Conservation (phyloP, 2,113 vertebrate species). For the Hemiscyllium ocellatum region DNA sequence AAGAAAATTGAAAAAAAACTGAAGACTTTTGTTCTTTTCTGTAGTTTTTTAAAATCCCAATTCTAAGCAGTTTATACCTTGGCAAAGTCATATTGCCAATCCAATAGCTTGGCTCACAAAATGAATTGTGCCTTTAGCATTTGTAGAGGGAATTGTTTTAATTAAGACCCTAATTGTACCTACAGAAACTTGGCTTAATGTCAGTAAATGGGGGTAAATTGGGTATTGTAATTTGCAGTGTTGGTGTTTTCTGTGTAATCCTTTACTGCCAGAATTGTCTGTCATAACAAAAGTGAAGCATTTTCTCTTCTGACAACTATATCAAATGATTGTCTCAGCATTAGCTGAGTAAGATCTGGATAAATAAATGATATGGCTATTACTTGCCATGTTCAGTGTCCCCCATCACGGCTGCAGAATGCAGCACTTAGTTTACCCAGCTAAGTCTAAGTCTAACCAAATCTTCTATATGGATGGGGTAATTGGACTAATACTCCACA, state of each 20-base stretch:
- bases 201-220: neutral
- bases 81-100: neutral
- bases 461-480: neutral
- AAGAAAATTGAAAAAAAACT: neutral
- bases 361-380: neutral
- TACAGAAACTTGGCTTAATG: neutral
- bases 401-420: neutral
- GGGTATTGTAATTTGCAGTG: neutral
- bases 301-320: neutral
- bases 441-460: neutral
- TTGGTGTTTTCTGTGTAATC: neutral
- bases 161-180: neutral
- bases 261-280: neutral
- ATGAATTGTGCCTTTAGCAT: neutral
- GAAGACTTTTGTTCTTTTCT: neutral
- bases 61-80: neutral
- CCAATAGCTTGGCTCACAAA: neutral
- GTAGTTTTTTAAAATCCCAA: no score
- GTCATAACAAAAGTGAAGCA: neutral
- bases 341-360: neutral
- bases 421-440: neutral
- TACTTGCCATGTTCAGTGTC: neutral
- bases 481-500: neutral
- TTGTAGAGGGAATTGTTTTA: neutral
- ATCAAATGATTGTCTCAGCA: neutral